phyloP scores from a whole-genome alignment of 2,113 vertebrate species.

The Tylochromis polylepis region DNA sequence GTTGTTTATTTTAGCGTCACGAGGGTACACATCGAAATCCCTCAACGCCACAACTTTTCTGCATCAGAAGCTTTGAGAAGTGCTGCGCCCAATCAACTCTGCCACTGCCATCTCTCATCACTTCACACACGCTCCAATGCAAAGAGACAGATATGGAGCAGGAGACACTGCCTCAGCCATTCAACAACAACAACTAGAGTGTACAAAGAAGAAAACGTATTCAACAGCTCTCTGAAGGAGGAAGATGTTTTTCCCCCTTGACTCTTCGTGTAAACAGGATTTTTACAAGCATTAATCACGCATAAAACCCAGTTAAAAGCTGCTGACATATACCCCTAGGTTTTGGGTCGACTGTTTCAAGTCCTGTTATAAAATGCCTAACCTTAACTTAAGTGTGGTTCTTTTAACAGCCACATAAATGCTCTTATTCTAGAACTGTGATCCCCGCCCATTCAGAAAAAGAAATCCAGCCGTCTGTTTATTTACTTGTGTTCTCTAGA shows the following conservation, averaged over 20 bases:
- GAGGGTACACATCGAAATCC: background rate
- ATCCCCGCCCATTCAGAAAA: background rate
- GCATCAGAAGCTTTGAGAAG: background rate
- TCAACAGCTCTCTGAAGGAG: fast-evolving
- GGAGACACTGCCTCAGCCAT: background rate
- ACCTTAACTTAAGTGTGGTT: background rate
- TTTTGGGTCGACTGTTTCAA: background rate
- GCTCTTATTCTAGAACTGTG: background rate
- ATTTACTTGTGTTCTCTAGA: background rate
- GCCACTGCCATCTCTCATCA: background rate
- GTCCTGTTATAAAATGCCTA: background rate
- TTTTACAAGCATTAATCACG: background rate
- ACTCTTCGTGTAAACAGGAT: background rate
- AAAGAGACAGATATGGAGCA: conserved; percentile 52
- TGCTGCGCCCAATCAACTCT: background rate
- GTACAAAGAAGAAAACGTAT: background rate
- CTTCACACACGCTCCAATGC: background rate
- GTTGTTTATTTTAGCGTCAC: background rate
- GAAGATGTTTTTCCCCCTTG: background rate
- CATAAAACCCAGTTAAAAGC: background rate
- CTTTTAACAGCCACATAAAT: background rate
- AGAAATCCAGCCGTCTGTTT: background rate
- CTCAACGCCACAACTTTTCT: background rate
- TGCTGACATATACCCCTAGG: background rate
- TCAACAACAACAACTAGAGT: background rate